Evolutionary conservation across 2,113 vertebrate species (phyloP), one percentile per base, ranked within the genome.

Genomic region (Pseudonaja textilis): DNA sequence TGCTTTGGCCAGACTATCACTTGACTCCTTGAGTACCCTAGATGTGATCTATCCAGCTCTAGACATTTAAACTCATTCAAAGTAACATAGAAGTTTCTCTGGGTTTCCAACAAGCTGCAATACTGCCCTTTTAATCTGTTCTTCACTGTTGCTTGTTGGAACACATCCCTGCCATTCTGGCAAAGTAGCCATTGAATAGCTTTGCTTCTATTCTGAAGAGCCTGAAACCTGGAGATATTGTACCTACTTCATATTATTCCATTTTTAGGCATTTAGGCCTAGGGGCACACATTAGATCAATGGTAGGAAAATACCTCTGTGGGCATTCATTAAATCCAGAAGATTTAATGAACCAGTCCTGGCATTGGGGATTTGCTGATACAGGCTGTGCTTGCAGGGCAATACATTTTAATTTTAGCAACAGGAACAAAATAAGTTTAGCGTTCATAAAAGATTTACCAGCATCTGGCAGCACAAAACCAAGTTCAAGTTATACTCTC

Each of bases 361-460:
- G 59, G 52, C 89, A 91, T 2, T 61, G 22, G 88, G 91, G 85
- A 52, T 81, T 90, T 74, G 52, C 87, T 88, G 56, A 92, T 89
- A 39, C 50, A 85, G 47, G 18, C 47, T 89, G 69, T 86, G 74
- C 34, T 87, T 55, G 39, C 93, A 34, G 26, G 45, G 93, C 56
- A 91, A 89, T 91, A 86, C 57, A 54, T 86, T 93, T 93, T 91
- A 91, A 89, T 91, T 91, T 93, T 91, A 91, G 90, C 54, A 89
- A 91, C 69, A 64, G 42, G 90, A 89, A 25, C 81, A 64, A 86
- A 91, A 45, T 91, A 86, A 93, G 56, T 86, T 89, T 12, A 39
- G 69, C 69, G 87, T 45, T 93, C 91, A 91, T 64, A 64, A 91
- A 91, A 89, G 69, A 89, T 93, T 93, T 93, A 93, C 26, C 39